phyloP scores from a whole-genome alignment of 2,113 vertebrate species.

The Semnornis frantzii region DNA sequence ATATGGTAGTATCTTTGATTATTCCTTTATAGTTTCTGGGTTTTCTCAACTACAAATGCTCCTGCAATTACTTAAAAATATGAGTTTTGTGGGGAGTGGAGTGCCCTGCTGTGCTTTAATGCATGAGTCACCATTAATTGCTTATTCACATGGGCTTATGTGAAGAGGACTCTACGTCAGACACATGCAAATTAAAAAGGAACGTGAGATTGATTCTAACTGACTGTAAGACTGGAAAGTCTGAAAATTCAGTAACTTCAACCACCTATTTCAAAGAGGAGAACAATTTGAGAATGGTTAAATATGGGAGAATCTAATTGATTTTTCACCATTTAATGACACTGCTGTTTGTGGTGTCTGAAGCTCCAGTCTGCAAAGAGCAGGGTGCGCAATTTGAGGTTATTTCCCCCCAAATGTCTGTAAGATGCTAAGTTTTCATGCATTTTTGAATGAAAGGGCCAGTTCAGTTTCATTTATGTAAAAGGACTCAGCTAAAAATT shows the following conservation, averaged over 20 bases:
- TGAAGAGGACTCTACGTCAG: background rate
- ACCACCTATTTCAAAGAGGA: background rate
- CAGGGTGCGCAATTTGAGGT: background rate
- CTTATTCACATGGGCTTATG: background rate
- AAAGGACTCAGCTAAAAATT: background rate
- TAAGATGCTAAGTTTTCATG: background rate
- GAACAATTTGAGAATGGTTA: background rate
- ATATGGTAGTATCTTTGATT: background rate
- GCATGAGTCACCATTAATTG: background rate
- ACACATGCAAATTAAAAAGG: background rate
- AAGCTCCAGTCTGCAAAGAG: background rate
- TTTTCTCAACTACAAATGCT: background rate
- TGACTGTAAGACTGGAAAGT: background rate
- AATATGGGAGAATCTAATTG: background rate
- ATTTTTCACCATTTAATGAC: background rate
- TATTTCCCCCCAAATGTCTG: background rate
- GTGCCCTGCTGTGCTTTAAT: background rate
- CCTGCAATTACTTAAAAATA: background rate
- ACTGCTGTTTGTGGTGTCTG: background rate
- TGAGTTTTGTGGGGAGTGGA: background rate
- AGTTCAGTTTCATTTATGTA: background rate
- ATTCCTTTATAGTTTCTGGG: background rate
- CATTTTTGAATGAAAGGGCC: background rate
- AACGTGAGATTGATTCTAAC: background rate
- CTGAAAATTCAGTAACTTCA: background rate